Evolutionary conservation across 2,113 vertebrate genomes (phyloP), one percentile per base, ranked within the genome.

Genomic region (Melanerpes formicivorus): DNA sequence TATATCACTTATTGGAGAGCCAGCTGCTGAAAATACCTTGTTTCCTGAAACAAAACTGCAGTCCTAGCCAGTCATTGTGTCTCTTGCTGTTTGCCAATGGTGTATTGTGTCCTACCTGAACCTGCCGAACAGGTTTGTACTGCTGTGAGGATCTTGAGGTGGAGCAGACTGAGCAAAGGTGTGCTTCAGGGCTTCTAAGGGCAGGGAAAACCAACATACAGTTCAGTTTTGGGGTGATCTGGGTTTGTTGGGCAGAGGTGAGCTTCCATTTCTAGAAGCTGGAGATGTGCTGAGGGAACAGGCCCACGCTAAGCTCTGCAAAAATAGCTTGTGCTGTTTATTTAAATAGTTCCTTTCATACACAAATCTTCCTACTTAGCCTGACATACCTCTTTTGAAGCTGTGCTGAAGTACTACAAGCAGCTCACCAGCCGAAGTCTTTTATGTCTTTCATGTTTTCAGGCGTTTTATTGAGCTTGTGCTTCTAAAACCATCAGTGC

Each of bases 71-170:
- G 4, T 1, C 40, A 50, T 3, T 4, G 18, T 40, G 21, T 9
- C 30, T 15, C 46, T 67, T 15, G 0, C 59, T 93, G 32, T 87
- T 87, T 55, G 11, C 58, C 63, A 1, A 0, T 18, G 62, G 46
- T 4, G 3, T 16, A 0, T 15, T 27, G 11, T 17, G 2, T 9
- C 46, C 71, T 3, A 10, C 10, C 25, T 29, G 4, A 54, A 74
- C 92, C 89, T 85, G 94, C 84, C 87, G 0, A 25, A 71, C 95
- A 34, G 89, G 94, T 95, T 96, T 52, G 1, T 7, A 6, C 37
- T 4, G 17, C 66, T 37, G 18, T 16, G 62, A 76, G 32, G 44
- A 54, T 32, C 60, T 80, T 18, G 58, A 65, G 72, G 50, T 32
- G 87, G 44, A 60, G 59, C 3, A 55, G 40, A 9, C 26, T 1